Percentiles rank a stretch among this genome's conserved stretches.
phyloP scores from a whole-genome alignment of 2,797 vertebrate genomes.

The Peromyscus eremicus region DNA sequence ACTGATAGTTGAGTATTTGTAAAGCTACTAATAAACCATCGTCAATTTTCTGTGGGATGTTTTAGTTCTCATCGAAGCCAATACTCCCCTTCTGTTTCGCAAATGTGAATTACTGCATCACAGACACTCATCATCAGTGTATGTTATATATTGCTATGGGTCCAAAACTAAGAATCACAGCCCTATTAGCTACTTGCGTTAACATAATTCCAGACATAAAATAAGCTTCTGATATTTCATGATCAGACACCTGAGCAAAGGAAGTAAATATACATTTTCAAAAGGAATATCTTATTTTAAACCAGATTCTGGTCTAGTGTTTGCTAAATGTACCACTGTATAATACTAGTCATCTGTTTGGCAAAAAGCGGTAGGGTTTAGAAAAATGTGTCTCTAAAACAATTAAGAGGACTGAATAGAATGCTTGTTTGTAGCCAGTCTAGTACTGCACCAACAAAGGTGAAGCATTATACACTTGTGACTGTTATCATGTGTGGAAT shows the following conservation, averaged over 20 bases:
- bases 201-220: conserved; percentile 9
- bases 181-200: neutral
- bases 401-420: neutral
- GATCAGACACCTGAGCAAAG: neutral
- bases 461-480: neutral
- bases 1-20: conserved; percentile 32
- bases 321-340: neutral
- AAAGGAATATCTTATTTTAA: conserved; percentile 12
- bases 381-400: neutral
- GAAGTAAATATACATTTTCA: neutral
- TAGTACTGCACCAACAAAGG: neutral
- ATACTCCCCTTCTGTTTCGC: neutral
- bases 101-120: neutral
- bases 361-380: neutral
- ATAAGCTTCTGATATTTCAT: conserved; percentile 14
- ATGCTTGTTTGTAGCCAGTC: neutral
- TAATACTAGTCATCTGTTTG: neutral
- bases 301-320: neutral
- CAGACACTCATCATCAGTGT: neutral
- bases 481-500: neutral
- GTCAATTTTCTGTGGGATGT: conserved; percentile 33
- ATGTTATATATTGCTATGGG: neutral
- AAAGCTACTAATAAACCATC: conserved; percentile 13
- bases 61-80: conserved; percentile 29
- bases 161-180: conserved; percentile 8